Evolutionary conservation across 2,888 invertebrate genomes (phyloP).

Genomic region (Tetranychus piercei): DNA sequence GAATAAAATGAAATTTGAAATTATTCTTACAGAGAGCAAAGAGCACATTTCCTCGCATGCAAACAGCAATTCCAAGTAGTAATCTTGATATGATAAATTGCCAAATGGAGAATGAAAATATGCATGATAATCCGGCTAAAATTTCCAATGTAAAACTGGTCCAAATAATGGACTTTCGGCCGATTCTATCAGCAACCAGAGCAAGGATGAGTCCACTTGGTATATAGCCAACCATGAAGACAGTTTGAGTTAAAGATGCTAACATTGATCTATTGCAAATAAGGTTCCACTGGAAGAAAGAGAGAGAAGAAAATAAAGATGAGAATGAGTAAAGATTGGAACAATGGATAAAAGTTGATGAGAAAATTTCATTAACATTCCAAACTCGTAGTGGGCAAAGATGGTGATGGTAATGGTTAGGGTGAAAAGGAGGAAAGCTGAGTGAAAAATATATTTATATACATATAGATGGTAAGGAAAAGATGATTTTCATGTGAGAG

Average conservation of each 20-base stretch:
- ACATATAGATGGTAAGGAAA: too few relatives aligned
- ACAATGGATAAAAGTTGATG: not conserved
- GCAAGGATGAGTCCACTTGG: not conserved
- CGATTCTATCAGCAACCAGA: constrained; percentile 1
- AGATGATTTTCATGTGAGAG: too few relatives aligned
- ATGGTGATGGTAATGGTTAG: not conserved
- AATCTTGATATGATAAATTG: constrained; percentile 24
- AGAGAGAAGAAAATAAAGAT: not conserved
- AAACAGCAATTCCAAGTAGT: constrained; percentile 20
- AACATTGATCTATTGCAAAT: constrained; percentile 2
- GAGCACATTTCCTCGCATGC: not conserved
- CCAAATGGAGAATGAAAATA: constrained; percentile 24
- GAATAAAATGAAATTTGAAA: too few relatives aligned
- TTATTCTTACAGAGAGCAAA: constrained; percentile 7
- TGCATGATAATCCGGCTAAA: constrained; percentile 23
- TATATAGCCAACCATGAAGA: constrained; percentile 10
- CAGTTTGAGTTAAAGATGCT: constrained; percentile 2
- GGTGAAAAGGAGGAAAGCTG: too few relatives aligned
- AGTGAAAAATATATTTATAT: too few relatives aligned
- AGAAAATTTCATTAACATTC: constrained; percentile 1
- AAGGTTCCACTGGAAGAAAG: constrained; percentile 3
- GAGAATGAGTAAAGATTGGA: not conserved
- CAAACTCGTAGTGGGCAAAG: not conserved
- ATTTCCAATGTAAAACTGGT: constrained; percentile 18
- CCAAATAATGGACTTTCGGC: not conserved